phyloP scores from a whole-genome alignment of 2,888 invertebrate species.

The Blera fallax region DNA sequence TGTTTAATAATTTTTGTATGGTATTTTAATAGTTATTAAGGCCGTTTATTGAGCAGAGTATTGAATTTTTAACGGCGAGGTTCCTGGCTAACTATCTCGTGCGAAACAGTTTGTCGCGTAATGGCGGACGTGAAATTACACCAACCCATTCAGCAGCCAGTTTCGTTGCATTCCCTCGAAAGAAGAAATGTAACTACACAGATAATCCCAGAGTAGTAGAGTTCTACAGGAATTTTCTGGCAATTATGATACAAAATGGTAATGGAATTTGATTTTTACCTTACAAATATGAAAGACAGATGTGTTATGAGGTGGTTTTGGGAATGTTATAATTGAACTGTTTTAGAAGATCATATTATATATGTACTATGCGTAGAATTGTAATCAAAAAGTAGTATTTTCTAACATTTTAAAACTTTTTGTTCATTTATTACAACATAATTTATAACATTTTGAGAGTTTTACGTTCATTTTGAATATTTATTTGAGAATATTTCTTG shows the following conservation, averaged over 20 bases:
- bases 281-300: background rate
- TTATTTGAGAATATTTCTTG: too few species aligned
- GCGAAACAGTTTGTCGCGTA: constrained; percentile 76
- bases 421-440: too few species aligned
- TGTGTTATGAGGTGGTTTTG: background rate
- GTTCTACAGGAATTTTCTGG: constrained; percentile 29
- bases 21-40: constrained; percentile 34
- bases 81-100: constrained; percentile 70
- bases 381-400: too few species aligned
- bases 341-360: too few species aligned
- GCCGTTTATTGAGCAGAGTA: constrained; percentile 27
- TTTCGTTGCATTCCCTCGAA: constrained; percentile 73
- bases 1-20: constrained; percentile 20
- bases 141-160: constrained; percentile 70
- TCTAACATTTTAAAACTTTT: too few species aligned
- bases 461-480: too few species aligned
- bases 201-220: constrained; percentile 52
- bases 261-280: constrained; percentile 5
- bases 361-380: too few species aligned
- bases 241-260: constrained; percentile 6
- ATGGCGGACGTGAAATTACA: constrained; percentile 75
- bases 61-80: constrained; percentile 25
- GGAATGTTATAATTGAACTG: too few species aligned
- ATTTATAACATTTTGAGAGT: too few species aligned
- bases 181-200: constrained; percentile 74